phyloP scores from a whole-genome alignment of 35 echinoderm and acorn worm genomes.

The Strongylocentrotus purpuratus region DNA sequence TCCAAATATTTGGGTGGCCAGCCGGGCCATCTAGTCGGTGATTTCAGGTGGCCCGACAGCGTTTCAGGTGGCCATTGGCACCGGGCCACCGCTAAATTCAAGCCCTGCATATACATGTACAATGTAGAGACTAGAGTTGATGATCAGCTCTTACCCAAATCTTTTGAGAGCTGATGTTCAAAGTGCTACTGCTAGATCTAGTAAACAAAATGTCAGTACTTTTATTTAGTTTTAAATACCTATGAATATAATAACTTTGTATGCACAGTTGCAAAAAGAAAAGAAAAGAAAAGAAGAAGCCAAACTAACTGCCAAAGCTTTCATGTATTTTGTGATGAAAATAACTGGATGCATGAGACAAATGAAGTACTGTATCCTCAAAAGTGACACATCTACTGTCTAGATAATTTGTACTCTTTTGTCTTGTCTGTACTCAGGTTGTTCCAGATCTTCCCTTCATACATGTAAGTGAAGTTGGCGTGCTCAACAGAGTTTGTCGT shows the following conservation, averaged over 20 bases:
- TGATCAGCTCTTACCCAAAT: too few relatives aligned
- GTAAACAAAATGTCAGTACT: neutral
- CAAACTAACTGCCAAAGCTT: neutral
- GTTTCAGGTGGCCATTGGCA: too few relatives aligned
- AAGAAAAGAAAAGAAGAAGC: neutral
- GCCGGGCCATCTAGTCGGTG: too few relatives aligned
- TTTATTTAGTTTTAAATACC: neutral
- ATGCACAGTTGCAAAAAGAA: neutral
- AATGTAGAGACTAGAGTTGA: too few relatives aligned
- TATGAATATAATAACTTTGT: neutral
- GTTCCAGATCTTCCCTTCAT: conserved; percentile 87
- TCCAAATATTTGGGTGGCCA: too few relatives aligned
- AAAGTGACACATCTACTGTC: neutral
- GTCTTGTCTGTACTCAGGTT: conserved; percentile 57
- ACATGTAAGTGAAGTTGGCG: conserved; percentile 73
- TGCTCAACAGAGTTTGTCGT: conserved; percentile 79
- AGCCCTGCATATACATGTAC: too few relatives aligned
- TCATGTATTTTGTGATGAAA: neutral
- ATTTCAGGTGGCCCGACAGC: too few relatives aligned
- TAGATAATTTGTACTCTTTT: neutral
- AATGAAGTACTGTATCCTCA: neutral
- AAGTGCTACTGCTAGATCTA: too few relatives aligned
- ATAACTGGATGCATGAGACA: neutral
- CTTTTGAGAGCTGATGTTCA: too few relatives aligned
- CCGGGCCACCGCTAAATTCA: too few relatives aligned